Evolutionary conservation across 2,888 invertebrate genomes (phyloP), one percentile per base, ranked within the genome.

Genomic region (Tethea ocularis): DNA sequence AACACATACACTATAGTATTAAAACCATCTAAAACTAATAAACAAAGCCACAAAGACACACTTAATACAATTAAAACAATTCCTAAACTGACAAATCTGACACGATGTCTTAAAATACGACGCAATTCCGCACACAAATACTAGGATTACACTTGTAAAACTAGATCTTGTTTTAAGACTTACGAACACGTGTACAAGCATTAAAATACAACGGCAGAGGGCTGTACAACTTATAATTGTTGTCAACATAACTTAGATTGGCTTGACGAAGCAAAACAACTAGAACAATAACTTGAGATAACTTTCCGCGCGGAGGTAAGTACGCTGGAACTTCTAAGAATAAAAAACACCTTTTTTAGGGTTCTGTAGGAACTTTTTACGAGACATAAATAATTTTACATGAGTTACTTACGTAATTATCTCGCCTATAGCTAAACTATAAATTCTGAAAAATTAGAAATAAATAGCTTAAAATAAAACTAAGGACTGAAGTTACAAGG

Each of bases 241-340:
- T 82, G 78, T 78, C 79, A 77, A 77, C 80, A 58, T 66, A 87
- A 87, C 86, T 87, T 86, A 84, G 83, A 87, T 87, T 86, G 85
- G 74, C 78, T 80, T 75, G 78, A 80, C 75, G 75, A 77, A 76
- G 75, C 76, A 77, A 80, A 82, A 78, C 77, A 79, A 80, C 71
- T 71, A 72, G 66, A 76, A 76, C 75, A 71, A 78, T 82, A 82
- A 82, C 78, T 81, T 77, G 68, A 62, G 63, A 64, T 77, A 75
- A 81, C 78, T 77, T 75, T 62, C 53, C 29, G 56, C 17, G 8
- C 0, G n/a, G 54, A 54, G n/a, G 13, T 33, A 33, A 52, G 26
- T 15, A 5, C 13, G n/a, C 17, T 33, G 54, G 33, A 33, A 22
- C 11, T 33, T 33, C 33, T 33, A 20, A 2, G 10, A 33, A 26